These are phyloP conservation scores for Melitaea athalia DNA, from an alignment of 2,888 invertebrate genomes.

Conservation along the genomic window DNA sequence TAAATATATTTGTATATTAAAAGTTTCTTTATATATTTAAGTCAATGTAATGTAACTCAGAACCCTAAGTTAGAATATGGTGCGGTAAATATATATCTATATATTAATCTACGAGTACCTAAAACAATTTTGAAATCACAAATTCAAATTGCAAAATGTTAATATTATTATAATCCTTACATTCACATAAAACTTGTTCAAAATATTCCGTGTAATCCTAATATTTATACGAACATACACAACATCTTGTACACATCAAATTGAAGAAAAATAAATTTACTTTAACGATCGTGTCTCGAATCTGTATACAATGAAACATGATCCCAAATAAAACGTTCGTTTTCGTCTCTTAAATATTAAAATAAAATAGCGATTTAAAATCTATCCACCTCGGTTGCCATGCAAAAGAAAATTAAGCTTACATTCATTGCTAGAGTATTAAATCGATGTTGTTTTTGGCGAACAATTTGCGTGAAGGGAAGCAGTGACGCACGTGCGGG, in stretches of 20 bases:
- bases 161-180: no score
- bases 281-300: slow-evolving; percentile 2
- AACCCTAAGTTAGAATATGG: no score
- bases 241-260: slow-evolving; percentile 2
- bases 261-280: slow-evolving; percentile 7
- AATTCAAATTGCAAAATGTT: no score
- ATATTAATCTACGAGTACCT: no score
- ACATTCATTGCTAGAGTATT: slow-evolving; percentile 43
- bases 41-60: no score
- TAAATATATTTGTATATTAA: no score
- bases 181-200: no score
- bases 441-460: slow-evolving; percentile 67
- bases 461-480: slow-evolving; percentile 61
- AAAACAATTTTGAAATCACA: no score
- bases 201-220: not conserved
- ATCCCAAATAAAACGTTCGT: slow-evolving; percentile 18
- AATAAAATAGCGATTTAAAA: slow-evolving; percentile 18
- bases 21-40: no score
- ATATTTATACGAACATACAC: not conserved
- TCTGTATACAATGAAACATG: slow-evolving; percentile 11
- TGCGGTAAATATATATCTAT: no score
- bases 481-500: slow-evolving; percentile 51
- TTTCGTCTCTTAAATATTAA: slow-evolving; percentile 19
- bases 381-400: slow-evolving; percentile 20
- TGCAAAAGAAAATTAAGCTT: slow-evolving; percentile 38